Evolutionary conservation across 92 coral and sea anemone species (phyloP), one percentile per base, ranked within the genome.

Genomic region (Epizoanthus ramosus): DNA sequence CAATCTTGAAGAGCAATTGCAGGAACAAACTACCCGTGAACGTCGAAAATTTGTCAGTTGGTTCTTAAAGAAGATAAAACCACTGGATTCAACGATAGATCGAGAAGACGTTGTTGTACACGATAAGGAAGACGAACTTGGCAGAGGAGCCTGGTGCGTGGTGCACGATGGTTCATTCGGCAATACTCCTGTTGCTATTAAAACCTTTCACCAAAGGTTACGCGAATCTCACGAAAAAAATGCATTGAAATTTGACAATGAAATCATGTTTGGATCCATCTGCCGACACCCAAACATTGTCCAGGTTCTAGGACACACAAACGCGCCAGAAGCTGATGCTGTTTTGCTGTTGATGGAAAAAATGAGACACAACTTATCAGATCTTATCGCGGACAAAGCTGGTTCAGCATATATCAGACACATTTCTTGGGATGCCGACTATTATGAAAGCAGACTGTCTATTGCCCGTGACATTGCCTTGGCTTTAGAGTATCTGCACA

Each of bases 261-360:
- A 68, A 19, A 68, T 68, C 50, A 31, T 68, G 21, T 68, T 68
- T 68, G 73, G 73, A 45, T 25, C 14, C 22, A 25, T 68, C 73
- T 68, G 73, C 73, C 73, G 73, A 28, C 73, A 68, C 9, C 73
- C 73, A n/a, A 68, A 68, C 43, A 68, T 68, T 13, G 73, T 68
- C 43, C 73, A 68, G n/a, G 43, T 68, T 68, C 10, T 68, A 21
- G 33, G 47, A n/a, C 19, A 37, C 50, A 31, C 73, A 19, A 5
- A 7, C 16, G 73, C 17, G 22, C 18, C 14, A 21, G 18, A 2
- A 28, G 19, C n/a, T 5, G 12, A 8, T 12, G 66, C 31, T 68
- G 47, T 45, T 68, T 14, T 68, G 73, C 39, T 68, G 47, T 17
- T 68, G 6, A 68, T 68, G 73, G 73, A 68, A 68, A 68, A 68